A percentile compares a stretch with the other conserved stretches of the same genome.
Conservation (phyloP, 2,113 vertebrate species). For the Panurus biarmicus region DNA sequence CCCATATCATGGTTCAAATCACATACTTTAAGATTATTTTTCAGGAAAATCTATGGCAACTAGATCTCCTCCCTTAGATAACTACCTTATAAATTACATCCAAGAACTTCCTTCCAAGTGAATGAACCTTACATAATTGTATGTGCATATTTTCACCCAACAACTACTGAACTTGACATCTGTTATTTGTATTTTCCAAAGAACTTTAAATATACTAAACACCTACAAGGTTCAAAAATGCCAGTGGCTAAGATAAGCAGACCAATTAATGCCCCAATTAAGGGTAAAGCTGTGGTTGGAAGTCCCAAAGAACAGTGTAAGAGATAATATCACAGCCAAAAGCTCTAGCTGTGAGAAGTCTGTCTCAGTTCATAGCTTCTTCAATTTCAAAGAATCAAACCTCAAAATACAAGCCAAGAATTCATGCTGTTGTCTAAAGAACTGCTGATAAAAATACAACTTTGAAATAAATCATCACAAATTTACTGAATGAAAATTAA, state of each 20-base stretch:
- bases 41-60: background rate
- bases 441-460: background rate
- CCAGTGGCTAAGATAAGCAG: background rate
- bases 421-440: background rate
- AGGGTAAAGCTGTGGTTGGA: background rate
- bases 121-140: background rate
- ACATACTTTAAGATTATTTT: background rate
- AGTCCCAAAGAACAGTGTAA: background rate
- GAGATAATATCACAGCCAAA: background rate
- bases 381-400: constrained; percentile 6
- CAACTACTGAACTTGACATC: background rate
- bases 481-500: background rate
- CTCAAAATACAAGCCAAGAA: background rate
- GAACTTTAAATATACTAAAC: background rate
- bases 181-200: background rate
- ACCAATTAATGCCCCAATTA: background rate
- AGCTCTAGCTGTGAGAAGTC: background rate
- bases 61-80: background rate
- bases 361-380: background rate
- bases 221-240: background rate
- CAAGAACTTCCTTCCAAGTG: background rate
- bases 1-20: background rate
- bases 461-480: background rate
- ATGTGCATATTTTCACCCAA: background rate
- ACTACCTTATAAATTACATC: background rate